Conservation (phyloP, 53 echinoderm and acorn worm genomes). For the Hippasteria phrygiana region DNA sequence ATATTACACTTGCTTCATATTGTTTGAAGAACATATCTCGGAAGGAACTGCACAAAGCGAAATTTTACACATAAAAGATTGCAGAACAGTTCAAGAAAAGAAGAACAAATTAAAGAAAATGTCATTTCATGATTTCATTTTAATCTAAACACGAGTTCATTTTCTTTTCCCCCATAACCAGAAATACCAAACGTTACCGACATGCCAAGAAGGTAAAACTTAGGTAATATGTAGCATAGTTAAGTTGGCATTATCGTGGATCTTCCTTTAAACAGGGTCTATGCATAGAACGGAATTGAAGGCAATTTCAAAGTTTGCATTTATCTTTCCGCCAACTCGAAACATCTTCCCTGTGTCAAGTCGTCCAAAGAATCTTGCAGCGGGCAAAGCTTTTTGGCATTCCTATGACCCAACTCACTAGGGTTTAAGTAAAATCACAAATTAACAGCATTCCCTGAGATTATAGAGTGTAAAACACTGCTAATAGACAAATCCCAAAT, state of each 20-base stretch:
- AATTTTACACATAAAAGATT: too few species aligned
- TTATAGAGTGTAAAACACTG: conserved; percentile 20
- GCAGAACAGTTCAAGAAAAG: too few species aligned
- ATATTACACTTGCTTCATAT: too few species aligned
- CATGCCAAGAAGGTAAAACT: neutral
- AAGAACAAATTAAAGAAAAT: too few species aligned
- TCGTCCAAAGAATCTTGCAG: neutral
- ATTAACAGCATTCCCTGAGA: conserved; percentile 55
- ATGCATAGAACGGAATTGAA: conserved; percentile 57
- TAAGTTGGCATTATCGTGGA: neutral
- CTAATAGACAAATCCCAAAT: conserved; percentile 5
- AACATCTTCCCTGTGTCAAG: neutral
- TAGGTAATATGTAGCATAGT: neutral
- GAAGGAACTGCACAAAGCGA: too few species aligned
- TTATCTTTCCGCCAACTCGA: neutral
- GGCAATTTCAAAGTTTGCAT: neutral
- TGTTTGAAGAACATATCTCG: too few species aligned
- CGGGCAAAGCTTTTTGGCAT: neutral
- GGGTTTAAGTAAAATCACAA: conserved; percentile 44
- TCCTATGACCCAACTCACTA: neutral
- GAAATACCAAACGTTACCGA: neutral
- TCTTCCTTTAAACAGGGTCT: neutral
- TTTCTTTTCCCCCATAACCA: neutral
- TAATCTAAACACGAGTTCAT: too few species aligned
- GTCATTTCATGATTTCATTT: too few species aligned